These are phyloP conservation scores for Platycercus adscitus DNA, from an alignment of 2,113 vertebrate species.

Conservation along the genomic window DNA sequence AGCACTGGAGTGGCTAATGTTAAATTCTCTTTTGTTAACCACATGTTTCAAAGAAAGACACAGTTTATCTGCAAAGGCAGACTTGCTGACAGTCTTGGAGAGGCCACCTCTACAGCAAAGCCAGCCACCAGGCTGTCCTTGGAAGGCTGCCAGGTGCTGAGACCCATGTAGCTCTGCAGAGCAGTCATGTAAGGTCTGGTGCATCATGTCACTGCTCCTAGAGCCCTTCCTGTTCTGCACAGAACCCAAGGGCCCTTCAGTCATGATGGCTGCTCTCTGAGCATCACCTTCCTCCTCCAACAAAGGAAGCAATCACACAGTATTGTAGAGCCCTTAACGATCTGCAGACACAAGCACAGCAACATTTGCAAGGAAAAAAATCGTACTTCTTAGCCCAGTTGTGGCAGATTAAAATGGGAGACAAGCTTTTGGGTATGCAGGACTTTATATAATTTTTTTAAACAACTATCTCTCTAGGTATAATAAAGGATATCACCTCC, in stretches of 20 bases:
- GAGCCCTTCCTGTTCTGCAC: background rate
- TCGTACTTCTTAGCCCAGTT: background rate
- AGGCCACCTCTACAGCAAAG: background rate
- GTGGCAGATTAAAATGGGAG: background rate
- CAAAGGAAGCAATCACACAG: background rate
- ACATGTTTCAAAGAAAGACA: background rate
- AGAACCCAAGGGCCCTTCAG: background rate
- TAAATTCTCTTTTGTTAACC: background rate
- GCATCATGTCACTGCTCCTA: background rate
- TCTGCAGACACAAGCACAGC: background rate
- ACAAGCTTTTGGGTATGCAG: background rate
- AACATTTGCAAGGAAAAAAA: background rate
- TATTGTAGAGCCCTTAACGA: rapidly evolving
- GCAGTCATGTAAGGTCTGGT: background rate
- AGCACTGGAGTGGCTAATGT: background rate
- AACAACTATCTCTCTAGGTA: background rate
- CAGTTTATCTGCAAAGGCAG: background rate
- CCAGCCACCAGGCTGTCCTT: background rate
- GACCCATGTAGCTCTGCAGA: background rate
- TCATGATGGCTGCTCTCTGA: background rate
- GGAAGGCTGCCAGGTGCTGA: background rate
- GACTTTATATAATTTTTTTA: background rate
- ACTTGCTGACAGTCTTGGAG: background rate
- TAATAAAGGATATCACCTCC: background rate
- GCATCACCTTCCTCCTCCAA: background rate